Percentiles rank a stretch among this genome's conserved stretches.
Conservation (phyloP, 2,888 invertebrate genomes). For the Amblyteles armatorius region DNA sequence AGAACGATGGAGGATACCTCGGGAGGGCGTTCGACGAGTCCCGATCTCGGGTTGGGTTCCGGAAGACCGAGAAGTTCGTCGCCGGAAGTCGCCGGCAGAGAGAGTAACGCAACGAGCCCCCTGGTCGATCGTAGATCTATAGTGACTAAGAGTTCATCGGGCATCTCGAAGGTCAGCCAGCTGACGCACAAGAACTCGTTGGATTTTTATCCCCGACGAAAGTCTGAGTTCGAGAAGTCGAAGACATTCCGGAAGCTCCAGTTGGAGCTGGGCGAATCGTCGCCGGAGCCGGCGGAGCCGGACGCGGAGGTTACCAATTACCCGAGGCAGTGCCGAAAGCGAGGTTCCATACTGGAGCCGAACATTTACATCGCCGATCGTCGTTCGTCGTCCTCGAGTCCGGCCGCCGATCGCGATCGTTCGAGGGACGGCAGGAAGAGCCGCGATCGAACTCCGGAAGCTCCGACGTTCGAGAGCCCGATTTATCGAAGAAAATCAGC, state of each 20-base stretch:
- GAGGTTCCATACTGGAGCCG: constrained; percentile 42
- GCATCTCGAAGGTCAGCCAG: constrained; percentile 63
- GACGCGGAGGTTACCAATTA: constrained; percentile 21
- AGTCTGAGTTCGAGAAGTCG: constrained; percentile 68
- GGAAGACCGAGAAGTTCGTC: constrained; percentile 32
- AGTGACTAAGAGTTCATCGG: constrained; percentile 24
- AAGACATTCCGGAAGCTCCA: constrained; percentile 65
- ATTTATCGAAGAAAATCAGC: constrained; percentile 19
- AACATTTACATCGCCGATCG: constrained; percentile 35
- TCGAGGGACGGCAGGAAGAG: not conserved
- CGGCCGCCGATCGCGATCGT: constrained; percentile 20
- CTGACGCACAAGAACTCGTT: constrained; percentile 54
- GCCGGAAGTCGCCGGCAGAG: constrained; percentile 29
- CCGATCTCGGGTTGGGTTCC: constrained; percentile 22
- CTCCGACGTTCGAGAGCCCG: constrained; percentile 17
- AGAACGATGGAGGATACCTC: constrained; percentile 52
- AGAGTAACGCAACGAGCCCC: constrained; percentile 22
- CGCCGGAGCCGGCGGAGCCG: constrained; percentile 60
- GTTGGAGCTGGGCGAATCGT: constrained; percentile 62
- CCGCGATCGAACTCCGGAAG: constrained; percentile 36
- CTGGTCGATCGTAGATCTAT: constrained; percentile 10
- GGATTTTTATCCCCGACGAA: constrained; percentile 65
- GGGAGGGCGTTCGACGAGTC: constrained; percentile 51
- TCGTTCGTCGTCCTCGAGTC: constrained; percentile 49
- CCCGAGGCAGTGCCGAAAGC: constrained; percentile 26